Evolutionary conservation across 2,797 vertebrate species (phyloP).

Genomic region (Pseudotriccus pelzelni): DNA sequence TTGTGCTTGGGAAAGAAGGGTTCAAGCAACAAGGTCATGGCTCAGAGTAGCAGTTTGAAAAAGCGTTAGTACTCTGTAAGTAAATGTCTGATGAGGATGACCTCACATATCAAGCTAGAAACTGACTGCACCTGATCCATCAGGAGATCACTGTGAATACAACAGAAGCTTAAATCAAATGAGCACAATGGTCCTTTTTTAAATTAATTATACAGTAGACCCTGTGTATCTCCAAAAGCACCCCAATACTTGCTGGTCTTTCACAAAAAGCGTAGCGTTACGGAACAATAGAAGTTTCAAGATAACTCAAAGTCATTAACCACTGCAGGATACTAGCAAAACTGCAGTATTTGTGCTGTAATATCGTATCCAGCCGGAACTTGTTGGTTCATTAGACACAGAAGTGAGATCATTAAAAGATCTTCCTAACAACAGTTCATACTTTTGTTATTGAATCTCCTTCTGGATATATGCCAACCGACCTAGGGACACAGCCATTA

Average conservation of each 20-base stretch:
- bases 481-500: conserved; percentile 11
- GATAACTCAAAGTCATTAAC: neutral
- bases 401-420: neutral
- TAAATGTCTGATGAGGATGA: neutral
- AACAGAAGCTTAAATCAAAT: neutral
- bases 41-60: neutral
- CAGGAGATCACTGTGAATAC: neutral
- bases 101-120: conserved; percentile 2
- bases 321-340: neutral
- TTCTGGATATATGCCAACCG: conserved; percentile 10
- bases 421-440: conserved; percentile 4
- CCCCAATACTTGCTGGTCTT: neutral
- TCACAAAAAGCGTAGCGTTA: neutral
- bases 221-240: neutral
- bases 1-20: neutral
- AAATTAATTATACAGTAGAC: neutral
- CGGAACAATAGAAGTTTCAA: neutral
- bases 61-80: neutral
- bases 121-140: neutral
- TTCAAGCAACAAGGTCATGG: neutral
- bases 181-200: neutral
- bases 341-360: neutral
- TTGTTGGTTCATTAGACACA: neutral
- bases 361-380: neutral
- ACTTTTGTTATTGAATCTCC: neutral